A percentile compares a stretch with the other conserved stretches of the same genome.
Conservation (phyloP, 2,797 vertebrate species). For the Alectoris magna region DNA sequence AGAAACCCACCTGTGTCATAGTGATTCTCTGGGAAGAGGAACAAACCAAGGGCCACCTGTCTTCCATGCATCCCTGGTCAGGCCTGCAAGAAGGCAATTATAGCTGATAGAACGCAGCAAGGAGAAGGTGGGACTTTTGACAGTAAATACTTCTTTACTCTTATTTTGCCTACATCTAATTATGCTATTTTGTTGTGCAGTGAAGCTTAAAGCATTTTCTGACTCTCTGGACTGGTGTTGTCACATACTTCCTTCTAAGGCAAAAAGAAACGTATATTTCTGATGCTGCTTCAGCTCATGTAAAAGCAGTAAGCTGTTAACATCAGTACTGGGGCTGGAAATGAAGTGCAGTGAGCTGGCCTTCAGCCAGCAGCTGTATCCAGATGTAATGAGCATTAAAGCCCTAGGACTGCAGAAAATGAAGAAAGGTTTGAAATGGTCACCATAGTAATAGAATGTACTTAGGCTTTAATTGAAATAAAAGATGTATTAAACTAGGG, state of each 20-base stretch:
- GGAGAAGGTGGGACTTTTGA: background rate
- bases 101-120: background rate
- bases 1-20: background rate
- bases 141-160: background rate
- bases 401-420: background rate
- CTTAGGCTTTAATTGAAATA: background rate
- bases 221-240: background rate
- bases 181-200: background rate
- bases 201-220: background rate
- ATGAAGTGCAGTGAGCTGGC: background rate
- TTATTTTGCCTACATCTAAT: background rate
- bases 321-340: background rate
- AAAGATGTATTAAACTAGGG: background rate
- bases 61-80: background rate
- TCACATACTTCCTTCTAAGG: background rate
- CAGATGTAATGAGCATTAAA: rapidly evolving
- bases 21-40: background rate
- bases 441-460: background rate
- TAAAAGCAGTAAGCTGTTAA: background rate
- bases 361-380: background rate
- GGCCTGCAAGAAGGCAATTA: background rate
- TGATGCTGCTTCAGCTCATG: background rate
- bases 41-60: background rate
- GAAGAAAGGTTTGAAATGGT: background rate
- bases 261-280: background rate